phyloP scores from a whole-genome alignment of 2,888 invertebrate species.

The Portevinia maculata region DNA sequence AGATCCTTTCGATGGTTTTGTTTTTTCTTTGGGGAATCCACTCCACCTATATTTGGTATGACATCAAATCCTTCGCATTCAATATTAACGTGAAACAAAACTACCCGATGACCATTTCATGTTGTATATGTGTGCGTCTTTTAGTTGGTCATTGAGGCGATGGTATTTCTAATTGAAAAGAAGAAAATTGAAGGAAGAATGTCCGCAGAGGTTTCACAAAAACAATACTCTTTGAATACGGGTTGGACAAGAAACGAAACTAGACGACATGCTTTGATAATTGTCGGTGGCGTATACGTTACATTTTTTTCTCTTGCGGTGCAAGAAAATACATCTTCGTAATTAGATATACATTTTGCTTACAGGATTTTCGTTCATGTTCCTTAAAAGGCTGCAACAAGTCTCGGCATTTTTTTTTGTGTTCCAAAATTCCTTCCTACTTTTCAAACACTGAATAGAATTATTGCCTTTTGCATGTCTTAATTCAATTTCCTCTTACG shows the following conservation, averaged over 20 bases:
- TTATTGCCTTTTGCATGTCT: conserved; percentile 14
- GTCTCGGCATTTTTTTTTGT: too few relatives aligned
- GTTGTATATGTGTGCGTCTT: neutral
- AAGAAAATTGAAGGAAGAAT: neutral
- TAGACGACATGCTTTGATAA: neutral
- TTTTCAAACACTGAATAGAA: neutral
- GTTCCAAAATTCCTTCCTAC: neutral
- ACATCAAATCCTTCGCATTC: conserved; percentile 40
- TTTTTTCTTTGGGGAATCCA: conserved; percentile 12
- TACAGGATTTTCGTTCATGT: neutral
- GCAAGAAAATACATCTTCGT: neutral
- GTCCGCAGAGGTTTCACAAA: neutral
- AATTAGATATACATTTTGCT: neutral
- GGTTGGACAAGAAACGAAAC: neutral
- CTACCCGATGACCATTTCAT: neutral
- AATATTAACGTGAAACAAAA: conserved; percentile 46
- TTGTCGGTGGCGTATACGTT: conserved; percentile 16
- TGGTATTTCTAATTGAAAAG: conserved; percentile 12
- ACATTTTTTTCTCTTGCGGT: neutral
- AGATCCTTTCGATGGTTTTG: conserved; percentile 13
- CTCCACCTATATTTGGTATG: conserved; percentile 54
- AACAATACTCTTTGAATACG: neutral
- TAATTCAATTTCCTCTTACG: conserved; percentile 24
- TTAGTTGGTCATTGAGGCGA: conserved; percentile 18
- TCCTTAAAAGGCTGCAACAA: neutral